Base-by-base conservation (phyloP, 2,113 vertebrate genomes). In the Nannospalax galili region DNA sequence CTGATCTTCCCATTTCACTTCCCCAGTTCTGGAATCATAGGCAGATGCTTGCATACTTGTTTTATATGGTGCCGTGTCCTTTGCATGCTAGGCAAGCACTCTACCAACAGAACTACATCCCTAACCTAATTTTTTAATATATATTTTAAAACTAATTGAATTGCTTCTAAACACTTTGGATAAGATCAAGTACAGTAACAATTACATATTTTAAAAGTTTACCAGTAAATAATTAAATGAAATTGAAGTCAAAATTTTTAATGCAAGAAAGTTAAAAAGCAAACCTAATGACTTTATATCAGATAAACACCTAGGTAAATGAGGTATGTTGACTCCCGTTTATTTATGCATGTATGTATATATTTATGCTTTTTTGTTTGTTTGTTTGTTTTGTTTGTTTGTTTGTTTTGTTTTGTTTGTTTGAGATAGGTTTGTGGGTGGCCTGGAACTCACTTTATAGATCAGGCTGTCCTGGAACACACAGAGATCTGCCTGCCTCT, bases 141-240 rank as follows among this genome's bases (percentile, higher is more conserved):
- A n/a, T n/a, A n/a, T 67, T 48, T 48, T 32, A 67, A 35, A 42
- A 32, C 64, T 64, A 82, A 64, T 80, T 60, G 52, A 81, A 40
- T 42, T 20, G 9, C 16, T 64, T 82, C 16, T 12, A 37, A 64
- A 20, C 37, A 4, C 30, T 45, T 8, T 65, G 26, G 26, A 5
- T 42, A 82, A 45, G 80, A 82, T 6, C 24, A 28, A 64, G 40
- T 65, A 26, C 19, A 70, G 2, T 85, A 62, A 88, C 45, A 89
- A 70, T 78, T 78, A 86, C 86, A n/a, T n/a, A n/a, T n/a, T n/a
- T n/a, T n/a, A n/a, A n/a, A n/a, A n/a, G n/a, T n/a, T n/a, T n/a
- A n/a, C n/a, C n/a, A n/a, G n/a, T n/a, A n/a, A 86, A 93, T 8
- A 82, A 10, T 91, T 35, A 81, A 95, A 62, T 77, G 58, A 37